A percentile compares a stretch with the other conserved stretches of the same genome.
phyloP scores from a whole-genome alignment of 1,140 invertebrate genomes.

The Musca domestica region DNA sequence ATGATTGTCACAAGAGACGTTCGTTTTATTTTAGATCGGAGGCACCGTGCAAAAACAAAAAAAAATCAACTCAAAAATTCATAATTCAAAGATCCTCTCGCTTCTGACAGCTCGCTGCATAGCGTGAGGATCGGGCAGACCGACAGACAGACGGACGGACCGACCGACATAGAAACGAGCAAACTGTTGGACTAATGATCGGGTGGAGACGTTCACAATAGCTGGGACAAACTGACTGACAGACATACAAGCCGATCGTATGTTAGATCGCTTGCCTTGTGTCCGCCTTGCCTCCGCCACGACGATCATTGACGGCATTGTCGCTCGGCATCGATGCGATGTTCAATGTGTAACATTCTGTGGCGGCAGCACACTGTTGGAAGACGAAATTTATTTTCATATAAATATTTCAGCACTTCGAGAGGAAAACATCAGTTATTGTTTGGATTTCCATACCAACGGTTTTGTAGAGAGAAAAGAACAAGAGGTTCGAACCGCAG shows the following conservation, averaged over 20 bases:
- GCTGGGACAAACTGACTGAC: neutral
- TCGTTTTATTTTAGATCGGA: neutral
- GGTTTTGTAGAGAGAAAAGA: constrained; percentile 7
- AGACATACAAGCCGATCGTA: neutral
- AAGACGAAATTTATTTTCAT: constrained; percentile 6
- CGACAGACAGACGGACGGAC: neutral
- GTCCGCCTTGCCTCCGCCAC: too few species aligned
- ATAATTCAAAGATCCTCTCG: constrained; percentile 20
- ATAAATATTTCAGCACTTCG: constrained; percentile 27
- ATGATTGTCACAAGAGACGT: neutral
- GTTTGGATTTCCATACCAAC: constrained; percentile 25
- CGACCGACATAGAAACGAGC: neutral
- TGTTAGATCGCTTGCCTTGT: neutral
- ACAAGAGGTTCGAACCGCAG: neutral
- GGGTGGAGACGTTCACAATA: too few species aligned
- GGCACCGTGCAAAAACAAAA: neutral
- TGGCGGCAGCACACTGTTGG: too few species aligned
- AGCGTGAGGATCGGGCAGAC: neutral
- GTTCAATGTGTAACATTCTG: too few species aligned
- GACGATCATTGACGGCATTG: too few species aligned
- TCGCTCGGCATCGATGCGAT: too few species aligned
- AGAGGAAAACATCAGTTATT: constrained; percentile 25
- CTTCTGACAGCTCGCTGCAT: neutral
- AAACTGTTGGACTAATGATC: neutral
- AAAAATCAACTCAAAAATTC: neutral